These are phyloP conservation scores for Agonopterix heracliana DNA, from an alignment of 2,888 invertebrate species.

Conservation along the genomic window DNA sequence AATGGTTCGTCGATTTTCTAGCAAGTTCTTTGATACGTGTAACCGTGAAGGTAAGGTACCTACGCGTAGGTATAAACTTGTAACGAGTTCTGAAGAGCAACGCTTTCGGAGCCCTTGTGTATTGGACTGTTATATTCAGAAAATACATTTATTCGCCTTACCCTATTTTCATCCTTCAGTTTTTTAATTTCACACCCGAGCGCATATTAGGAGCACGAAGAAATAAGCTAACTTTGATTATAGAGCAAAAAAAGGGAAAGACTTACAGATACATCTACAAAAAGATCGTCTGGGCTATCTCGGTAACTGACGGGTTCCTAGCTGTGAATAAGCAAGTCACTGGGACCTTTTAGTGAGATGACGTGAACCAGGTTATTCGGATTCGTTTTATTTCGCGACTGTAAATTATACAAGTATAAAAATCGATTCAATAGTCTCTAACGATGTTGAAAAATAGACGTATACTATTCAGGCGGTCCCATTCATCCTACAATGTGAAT, in stretches of 20 bases:
- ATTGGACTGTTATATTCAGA: conserved; percentile 26
- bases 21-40: neutral
- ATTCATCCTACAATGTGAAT: conserved; percentile 48
- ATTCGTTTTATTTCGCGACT: conserved; percentile 12
- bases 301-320: neutral
- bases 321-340: conserved; percentile 13
- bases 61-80: conserved; percentile 5
- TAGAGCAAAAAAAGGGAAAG: conserved; percentile 2
- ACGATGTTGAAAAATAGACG: conserved; percentile 49
- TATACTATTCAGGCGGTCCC: conserved; percentile 45
- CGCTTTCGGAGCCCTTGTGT: conserved; percentile 16
- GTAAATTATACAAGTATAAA: conserved; percentile 23
- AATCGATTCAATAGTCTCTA: conserved; percentile 32
- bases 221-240: conserved; percentile 23
- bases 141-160: conserved; percentile 21
- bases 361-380: conserved; percentile 6
- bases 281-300: neutral
- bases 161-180: conserved; percentile 29
- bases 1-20: conserved; percentile 4
- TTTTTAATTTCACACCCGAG: conserved; percentile 44
- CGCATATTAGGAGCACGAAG: conserved; percentile 27
- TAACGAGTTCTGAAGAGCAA: conserved; percentile 14
- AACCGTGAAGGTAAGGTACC: neutral
- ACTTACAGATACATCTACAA: neutral
- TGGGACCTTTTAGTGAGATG: conserved; percentile 9